These are phyloP conservation scores for Brassicogethes aeneus DNA, from an alignment of 2,888 invertebrate species.

Conservation along the genomic window DNA sequence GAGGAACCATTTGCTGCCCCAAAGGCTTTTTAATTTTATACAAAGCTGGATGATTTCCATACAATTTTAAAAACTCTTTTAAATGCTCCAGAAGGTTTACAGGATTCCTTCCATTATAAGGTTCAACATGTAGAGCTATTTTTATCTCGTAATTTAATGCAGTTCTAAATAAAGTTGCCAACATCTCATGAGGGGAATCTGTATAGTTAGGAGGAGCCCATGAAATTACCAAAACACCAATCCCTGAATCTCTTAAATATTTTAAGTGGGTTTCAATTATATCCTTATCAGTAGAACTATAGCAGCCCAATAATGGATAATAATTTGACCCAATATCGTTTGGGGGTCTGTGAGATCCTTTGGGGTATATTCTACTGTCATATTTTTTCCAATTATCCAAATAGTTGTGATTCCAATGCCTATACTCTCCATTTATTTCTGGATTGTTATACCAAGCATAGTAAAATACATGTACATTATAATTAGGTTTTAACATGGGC, in stretches of 20 bases:
- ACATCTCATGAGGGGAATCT: conserved; percentile 29
- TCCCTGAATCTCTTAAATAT: conserved; percentile 41
- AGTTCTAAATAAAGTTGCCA: conserved; percentile 25
- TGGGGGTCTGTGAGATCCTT: conserved; percentile 45
- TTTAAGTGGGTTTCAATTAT: conserved; percentile 43
- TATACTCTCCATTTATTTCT: conserved; percentile 29
- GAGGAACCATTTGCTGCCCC: conserved; percentile 36
- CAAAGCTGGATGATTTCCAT: conserved; percentile 47
- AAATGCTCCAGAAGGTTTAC: conserved; percentile 41
- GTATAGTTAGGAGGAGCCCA: conserved; percentile 44
- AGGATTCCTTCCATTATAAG: conserved; percentile 45
- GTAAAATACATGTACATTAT: conserved; percentile 30
- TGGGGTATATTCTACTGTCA: conserved; percentile 40
- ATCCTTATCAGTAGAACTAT: conserved; percentile 43
- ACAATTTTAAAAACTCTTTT: conserved; percentile 39
- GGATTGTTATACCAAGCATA: conserved; percentile 30
- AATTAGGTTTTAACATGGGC: conserved; percentile 23
- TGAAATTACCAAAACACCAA: conserved; percentile 46
- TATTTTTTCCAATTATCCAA: conserved; percentile 33
- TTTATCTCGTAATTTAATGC: conserved; percentile 42
- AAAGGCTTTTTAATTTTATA: conserved; percentile 39
- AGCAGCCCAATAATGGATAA: conserved; percentile 46
- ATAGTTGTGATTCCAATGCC: conserved; percentile 35
- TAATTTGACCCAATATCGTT: conserved; percentile 46
- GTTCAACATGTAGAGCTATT: conserved; percentile 50